Conservation (phyloP, 2,888 invertebrate genomes). For the Lasioglossum marginatum region DNA sequence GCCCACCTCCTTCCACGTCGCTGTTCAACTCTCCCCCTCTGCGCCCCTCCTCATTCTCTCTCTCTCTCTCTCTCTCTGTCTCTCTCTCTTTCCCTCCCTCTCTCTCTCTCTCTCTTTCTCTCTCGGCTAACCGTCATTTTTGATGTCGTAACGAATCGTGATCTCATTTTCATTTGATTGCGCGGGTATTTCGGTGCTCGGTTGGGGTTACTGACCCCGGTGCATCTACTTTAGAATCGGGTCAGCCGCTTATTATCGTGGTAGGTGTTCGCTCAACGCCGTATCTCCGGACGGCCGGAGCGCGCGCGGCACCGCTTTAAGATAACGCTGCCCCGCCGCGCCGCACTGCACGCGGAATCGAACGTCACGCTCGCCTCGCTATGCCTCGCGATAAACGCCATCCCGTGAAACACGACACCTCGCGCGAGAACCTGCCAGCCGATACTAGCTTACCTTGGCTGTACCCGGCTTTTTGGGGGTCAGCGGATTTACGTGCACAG, state of each 20-base stretch:
- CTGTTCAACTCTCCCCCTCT: not conserved
- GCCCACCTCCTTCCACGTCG: not conserved
- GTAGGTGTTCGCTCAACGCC: constrained; percentile 78
- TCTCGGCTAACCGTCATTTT: constrained; percentile 79
- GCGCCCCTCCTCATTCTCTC: constrained; percentile 24
- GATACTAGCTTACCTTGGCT: not conserved
- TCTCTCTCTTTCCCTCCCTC: constrained; percentile 37
- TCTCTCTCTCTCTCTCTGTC: constrained; percentile 19
- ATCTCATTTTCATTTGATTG: constrained; percentile 85
- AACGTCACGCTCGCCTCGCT: constrained; percentile 46
- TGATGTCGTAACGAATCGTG: constrained; percentile 84
- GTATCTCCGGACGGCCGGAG: constrained; percentile 61
- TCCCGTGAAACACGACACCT: constrained; percentile 57
- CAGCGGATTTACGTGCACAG: not conserved
- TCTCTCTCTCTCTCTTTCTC: constrained; percentile 22
- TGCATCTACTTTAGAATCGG: constrained; percentile 84
- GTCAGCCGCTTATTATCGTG: constrained; percentile 84
- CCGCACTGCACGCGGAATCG: constrained; percentile 47
- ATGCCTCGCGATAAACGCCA: constrained; percentile 42
- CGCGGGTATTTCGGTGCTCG: constrained; percentile 80
- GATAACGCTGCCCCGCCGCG: constrained; percentile 57
- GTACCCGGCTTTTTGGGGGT: not conserved
- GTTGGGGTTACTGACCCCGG: constrained; percentile 82
- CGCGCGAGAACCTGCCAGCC: not conserved
- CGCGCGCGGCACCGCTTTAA: constrained; percentile 57